Evolutionary conservation across 1,140 invertebrate genomes (phyloP), one percentile per base, ranked within the genome.

Genomic region (Daktulosphaira vitifoliae): DNA sequence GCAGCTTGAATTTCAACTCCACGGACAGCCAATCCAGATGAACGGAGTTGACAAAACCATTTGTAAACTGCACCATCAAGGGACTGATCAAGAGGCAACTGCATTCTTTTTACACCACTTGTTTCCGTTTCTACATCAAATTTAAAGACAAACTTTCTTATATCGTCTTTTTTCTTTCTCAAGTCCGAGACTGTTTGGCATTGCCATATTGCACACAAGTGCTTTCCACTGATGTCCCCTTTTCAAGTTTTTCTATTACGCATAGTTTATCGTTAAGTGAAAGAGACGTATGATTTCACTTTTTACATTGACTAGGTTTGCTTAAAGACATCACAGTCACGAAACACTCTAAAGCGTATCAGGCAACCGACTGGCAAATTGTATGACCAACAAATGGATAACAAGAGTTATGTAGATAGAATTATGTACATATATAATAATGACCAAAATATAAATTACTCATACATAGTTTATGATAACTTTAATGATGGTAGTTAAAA

Each of bases 21-120:
- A n/a, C n/a, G n/a, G n/a, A n/a, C n/a, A n/a, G n/a, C n/a, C n/a
- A n/a, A n/a, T n/a, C n/a, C n/a, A n/a, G n/a, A n/a, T n/a, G n/a
- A n/a, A n/a, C n/a, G n/a, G n/a, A n/a, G n/a, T n/a, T n/a, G n/a
- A n/a, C n/a, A n/a, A n/a, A n/a, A n/a, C 29, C 62, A 50, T 38
- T 48, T 42, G 62, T 65, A 65, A 26, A 49, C 44, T 29, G 46
- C 44, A 48, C 20, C 44, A 20, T 64, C 48, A 50, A 50, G 5
- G 25, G 49, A 9, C 49, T 42, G 38, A 42, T 42, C n/a, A n/a
- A n/a, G n/a, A n/a, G n/a, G n/a, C n/a, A n/a, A n/a, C n/a, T n/a
- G n/a, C n/a, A n/a, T n/a, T 42, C 38, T 42, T 13, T 42, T 42
- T 1, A 49, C 4, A 49, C 3, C 22, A 23, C 11, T 49, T 49